Evolutionary conservation across 2,888 invertebrate species (phyloP).

Genomic region (Dynastes grantii): DNA sequence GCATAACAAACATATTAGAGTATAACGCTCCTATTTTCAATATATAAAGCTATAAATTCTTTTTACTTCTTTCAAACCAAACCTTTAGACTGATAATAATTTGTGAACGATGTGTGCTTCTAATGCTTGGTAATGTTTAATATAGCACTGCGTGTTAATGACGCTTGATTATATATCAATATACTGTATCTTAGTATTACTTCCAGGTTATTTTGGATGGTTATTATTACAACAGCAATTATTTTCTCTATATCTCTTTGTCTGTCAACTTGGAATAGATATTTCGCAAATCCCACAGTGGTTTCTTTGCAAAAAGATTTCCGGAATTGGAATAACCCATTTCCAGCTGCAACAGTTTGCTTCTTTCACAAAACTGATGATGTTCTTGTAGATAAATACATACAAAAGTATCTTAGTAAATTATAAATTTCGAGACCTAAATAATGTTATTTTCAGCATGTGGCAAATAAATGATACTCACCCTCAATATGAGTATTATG

Average conservation of each 20-base stretch:
- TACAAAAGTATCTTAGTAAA: conserved; percentile 63
- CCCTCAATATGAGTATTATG: conserved; percentile 70
- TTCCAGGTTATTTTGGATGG: conserved; percentile 57
- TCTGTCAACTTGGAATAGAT: conserved; percentile 74
- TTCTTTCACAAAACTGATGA: conserved; percentile 68
- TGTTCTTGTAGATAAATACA: conserved; percentile 64
- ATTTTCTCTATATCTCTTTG: conserved; percentile 51
- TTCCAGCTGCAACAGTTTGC: conserved; percentile 76
- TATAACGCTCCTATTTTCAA: too few species aligned
- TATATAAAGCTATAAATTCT: too few species aligned
- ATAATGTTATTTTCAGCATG: conserved; percentile 58
- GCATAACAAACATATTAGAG: too few species aligned
- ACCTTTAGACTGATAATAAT: too few species aligned
- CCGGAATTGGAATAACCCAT: conserved; percentile 75
- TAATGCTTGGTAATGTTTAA: too few species aligned
- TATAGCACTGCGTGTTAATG: too few species aligned
- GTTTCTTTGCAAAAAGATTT: conserved; percentile 78
- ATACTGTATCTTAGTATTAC: too few species aligned
- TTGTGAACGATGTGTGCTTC: too few species aligned
- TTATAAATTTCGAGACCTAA: conserved; percentile 6
- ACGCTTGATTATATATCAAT: too few species aligned
- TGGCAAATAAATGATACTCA: conserved; percentile 70
- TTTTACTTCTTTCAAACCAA: too few species aligned
- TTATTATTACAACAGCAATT: conserved; percentile 51
- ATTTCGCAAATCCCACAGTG: conserved; percentile 76